Evolutionary conservation across 2,797 vertebrate species (phyloP).

Genomic region (Gymnodraco acuticeps): DNA sequence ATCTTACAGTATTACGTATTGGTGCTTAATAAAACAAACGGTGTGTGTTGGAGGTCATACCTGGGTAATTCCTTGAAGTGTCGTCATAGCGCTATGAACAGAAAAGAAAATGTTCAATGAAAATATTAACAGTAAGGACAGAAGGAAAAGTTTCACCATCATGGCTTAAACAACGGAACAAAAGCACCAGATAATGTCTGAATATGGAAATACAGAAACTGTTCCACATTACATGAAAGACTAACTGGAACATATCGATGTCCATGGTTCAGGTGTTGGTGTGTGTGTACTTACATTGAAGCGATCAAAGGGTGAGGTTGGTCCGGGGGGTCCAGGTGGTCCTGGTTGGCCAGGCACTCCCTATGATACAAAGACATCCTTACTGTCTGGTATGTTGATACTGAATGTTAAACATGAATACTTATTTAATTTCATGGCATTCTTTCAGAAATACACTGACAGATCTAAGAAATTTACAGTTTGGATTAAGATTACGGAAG

Average conservation of each 20-base stretch:
- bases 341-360: conserved; percentile 86
- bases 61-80: conserved; percentile 74
- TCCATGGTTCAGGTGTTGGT: neutral
- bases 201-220: neutral
- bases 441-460: neutral
- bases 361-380: conserved; percentile 65
- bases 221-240: neutral
- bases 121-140: neutral
- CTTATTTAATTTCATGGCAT: neutral
- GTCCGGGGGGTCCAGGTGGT: conserved; percentile 85
- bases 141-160: neutral
- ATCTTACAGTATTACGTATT: conserved; percentile 8
- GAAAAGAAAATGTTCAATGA: conserved; percentile 5
- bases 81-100: conserved; percentile 81
- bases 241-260: neutral
- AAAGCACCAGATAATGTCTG: conserved; percentile 2
- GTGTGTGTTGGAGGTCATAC: conserved; percentile 61
- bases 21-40: conserved; percentile 18
- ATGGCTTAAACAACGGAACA: conserved; percentile 3
- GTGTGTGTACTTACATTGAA: conserved; percentile 77
- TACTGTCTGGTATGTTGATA: neutral
- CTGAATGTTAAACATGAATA: neutral
- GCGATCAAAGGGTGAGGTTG: conserved; percentile 78
- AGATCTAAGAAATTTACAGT: neutral
- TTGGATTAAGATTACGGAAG: neutral